Conservation (phyloP, 2,888 invertebrate genomes). For the Athrips mouffetella region DNA sequence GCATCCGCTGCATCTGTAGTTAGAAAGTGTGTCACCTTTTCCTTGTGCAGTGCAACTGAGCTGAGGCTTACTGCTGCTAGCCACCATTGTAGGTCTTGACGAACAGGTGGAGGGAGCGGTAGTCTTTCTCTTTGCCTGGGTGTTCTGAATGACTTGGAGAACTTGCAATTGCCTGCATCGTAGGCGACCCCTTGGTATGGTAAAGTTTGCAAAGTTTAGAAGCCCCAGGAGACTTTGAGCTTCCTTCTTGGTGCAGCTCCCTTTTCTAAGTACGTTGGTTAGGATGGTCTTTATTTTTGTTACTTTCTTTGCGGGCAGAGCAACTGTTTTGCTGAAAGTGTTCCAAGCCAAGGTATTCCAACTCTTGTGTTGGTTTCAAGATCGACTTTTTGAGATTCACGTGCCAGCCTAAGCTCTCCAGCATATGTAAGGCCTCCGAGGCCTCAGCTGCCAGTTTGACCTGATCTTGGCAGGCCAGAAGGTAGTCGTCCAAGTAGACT, state of each 20-base stretch:
- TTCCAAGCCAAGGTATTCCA: constrained; percentile 21
- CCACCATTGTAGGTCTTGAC: constrained; percentile 23
- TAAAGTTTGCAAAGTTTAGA: constrained; percentile 24
- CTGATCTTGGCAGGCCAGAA: constrained; percentile 9
- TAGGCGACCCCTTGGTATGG: constrained; percentile 17
- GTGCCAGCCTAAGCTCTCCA: constrained; percentile 16
- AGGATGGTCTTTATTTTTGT: neutral
- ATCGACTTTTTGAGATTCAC: constrained; percentile 18
- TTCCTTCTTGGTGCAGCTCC: constrained; percentile 6
- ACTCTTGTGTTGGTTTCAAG: constrained; percentile 2
- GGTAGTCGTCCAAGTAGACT: constrained; percentile 22
- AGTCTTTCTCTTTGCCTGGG: constrained; percentile 13
- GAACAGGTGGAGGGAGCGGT: constrained; percentile 14
- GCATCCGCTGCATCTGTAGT: constrained; percentile 25
- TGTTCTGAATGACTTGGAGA: constrained; percentile 18
- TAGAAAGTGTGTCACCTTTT: constrained; percentile 22
- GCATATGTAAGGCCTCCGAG: neutral
- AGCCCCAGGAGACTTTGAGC: constrained; percentile 19
- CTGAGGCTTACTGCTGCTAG: constrained; percentile 12
- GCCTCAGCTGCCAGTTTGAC: neutral
- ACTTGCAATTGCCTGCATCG: constrained; percentile 23
- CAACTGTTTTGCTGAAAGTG: constrained; percentile 9
- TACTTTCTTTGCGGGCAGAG: constrained; percentile 13
- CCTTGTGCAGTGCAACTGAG: constrained; percentile 10
- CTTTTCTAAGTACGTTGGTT: neutral